These are phyloP conservation scores for Temnopleurus reevesii DNA, from an alignment of 53 echinoderm and acorn worm species.

Conservation along the genomic window DNA sequence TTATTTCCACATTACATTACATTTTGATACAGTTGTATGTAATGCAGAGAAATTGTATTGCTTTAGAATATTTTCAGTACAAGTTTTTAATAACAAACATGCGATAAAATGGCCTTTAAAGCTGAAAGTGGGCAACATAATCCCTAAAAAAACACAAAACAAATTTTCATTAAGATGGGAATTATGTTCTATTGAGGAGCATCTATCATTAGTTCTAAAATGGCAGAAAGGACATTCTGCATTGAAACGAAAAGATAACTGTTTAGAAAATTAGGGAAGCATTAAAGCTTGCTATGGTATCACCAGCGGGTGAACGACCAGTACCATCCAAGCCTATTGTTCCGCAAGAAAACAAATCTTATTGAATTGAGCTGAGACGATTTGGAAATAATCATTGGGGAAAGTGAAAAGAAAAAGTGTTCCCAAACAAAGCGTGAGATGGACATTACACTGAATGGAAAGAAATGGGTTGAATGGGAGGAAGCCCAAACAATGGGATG, in stretches of 20 bases:
- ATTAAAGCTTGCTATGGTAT: background rate
- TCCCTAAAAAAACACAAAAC: too few relatives aligned
- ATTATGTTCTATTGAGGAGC: background rate
- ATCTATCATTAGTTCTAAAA: background rate
- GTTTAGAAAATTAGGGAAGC: conserved; percentile 27
- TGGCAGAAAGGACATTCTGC: background rate
- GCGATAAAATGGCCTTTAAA: too few relatives aligned
- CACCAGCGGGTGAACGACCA: conserved; percentile 34
- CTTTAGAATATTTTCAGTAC: too few relatives aligned
- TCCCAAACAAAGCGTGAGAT: background rate
- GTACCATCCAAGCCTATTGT: background rate
- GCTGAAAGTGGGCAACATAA: too few relatives aligned
- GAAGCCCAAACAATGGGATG: background rate
- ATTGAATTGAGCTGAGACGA: conserved; percentile 13
- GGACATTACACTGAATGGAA: conserved; percentile 18
- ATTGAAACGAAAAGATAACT: conserved; percentile 30
- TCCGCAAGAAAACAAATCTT: conserved; percentile 40
- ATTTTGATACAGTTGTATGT: too few relatives aligned
- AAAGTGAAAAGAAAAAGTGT: background rate
- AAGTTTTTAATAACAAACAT: too few relatives aligned
- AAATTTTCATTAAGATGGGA: background rate
- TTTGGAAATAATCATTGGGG: conserved; percentile 19
- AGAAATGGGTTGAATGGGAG: background rate
- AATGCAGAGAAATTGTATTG: too few relatives aligned
- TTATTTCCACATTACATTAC: too few relatives aligned